Conservation (phyloP, 1,140 invertebrate species). For the Triops longicaudatus region DNA sequence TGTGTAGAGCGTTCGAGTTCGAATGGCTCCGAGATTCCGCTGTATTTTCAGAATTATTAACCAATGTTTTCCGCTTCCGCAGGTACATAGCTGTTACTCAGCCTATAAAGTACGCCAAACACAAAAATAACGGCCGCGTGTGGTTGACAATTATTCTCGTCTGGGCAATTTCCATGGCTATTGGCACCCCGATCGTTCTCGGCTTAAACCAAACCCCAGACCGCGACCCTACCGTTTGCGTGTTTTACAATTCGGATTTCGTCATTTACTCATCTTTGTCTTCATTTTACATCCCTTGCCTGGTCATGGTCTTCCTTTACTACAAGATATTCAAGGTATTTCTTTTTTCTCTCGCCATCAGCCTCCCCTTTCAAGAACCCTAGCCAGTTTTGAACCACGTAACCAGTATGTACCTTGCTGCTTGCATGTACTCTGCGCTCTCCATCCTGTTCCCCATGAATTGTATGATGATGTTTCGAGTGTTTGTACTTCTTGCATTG, state of each 20-base stretch:
- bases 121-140: constrained; percentile 91
- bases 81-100: constrained; percentile 98
- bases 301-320: constrained; percentile 98
- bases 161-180: constrained; percentile 91
- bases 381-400: neutral
- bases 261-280: constrained; percentile 95
- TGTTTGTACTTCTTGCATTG: neutral
- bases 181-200: constrained; percentile 93
- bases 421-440: neutral
- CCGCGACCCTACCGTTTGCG: constrained; percentile 65
- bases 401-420: neutral
- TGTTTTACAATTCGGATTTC: constrained; percentile 97
- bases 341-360: neutral
- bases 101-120: constrained; percentile 97
- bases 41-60: neutral
- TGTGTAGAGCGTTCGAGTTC: too few species aligned
- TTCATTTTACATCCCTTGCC: constrained; percentile 98
- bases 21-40: too few species aligned
- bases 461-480: neutral
- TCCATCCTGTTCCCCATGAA: neutral
- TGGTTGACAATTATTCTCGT: constrained; percentile 92
- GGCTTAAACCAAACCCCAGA: constrained; percentile 79
- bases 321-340: constrained; percentile 91
- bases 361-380: neutral
- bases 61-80: constrained; percentile 36